phyloP scores from a whole-genome alignment of 1,140 invertebrate genomes.

The Drosophila arawakana region DNA sequence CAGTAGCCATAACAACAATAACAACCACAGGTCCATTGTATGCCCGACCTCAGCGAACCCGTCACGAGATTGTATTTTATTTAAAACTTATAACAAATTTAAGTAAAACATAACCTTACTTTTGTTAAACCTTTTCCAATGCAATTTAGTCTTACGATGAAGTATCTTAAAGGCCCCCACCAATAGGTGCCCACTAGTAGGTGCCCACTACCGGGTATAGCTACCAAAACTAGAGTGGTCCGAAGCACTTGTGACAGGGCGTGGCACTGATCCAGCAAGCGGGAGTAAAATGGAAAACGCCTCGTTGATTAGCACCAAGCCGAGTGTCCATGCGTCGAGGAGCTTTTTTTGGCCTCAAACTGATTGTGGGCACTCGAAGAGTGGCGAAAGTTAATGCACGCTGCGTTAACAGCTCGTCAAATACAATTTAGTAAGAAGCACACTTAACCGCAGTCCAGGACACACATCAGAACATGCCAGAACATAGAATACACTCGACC shows the following conservation, averaged over 20 bases:
- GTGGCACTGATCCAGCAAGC: conserved; percentile 3
- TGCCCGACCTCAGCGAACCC: neutral
- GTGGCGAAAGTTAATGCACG: conserved; percentile 38
- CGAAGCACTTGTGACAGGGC: conserved; percentile 11
- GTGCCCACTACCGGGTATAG: neutral
- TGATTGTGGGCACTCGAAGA: conserved; percentile 2
- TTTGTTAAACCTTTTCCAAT: no score
- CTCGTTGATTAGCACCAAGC: conserved; percentile 63
- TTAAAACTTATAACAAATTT: neutral
- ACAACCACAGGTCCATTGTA: conserved; percentile 26
- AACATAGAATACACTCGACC: neutral
- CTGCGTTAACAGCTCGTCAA: conserved; percentile 66
- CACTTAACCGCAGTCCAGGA: conserved; percentile 23
- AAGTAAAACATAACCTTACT: no score
- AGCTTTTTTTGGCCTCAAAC: neutral
- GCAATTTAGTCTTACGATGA: no score
- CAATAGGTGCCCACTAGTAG: no score
- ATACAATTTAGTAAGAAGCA: conserved; percentile 53
- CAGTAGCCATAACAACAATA: conserved; percentile 30
- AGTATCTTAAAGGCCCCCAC: no score
- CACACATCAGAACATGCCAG: conserved; percentile 13
- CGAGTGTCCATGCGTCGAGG: neutral
- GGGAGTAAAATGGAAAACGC: conserved; percentile 42
- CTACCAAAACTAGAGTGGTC: conserved; percentile 27
- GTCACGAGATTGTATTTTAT: neutral